Evolutionary conservation across 2,888 invertebrate species (phyloP), one percentile per base, ranked within the genome.

Genomic region (Pseudanteris insignis): DNA sequence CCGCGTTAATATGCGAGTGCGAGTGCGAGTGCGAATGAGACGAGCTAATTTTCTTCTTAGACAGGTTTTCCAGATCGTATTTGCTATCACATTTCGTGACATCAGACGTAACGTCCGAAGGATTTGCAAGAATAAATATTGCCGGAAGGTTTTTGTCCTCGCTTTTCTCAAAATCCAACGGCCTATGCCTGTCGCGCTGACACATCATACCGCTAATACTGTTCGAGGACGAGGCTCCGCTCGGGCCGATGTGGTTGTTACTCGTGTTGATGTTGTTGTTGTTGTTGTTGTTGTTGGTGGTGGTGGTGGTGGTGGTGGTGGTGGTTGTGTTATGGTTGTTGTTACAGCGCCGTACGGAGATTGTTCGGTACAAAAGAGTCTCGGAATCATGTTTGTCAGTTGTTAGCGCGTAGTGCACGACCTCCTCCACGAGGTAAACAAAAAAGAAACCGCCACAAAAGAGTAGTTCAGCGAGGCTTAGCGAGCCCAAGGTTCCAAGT

Each of bases 391-490:
- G 71, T 41, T 73, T 74, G 8, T 81, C 80, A 26, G 73, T 73
- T 57, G 84, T 83, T 24, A 86, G 70, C 2, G 82, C 81, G 3
- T 82, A 77, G 71, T 86, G 86, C 1, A 86, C 86, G 7, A 85
- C 68, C 70, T 87, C 86, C 70, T 87, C 87, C 30, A 87, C 83
- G 6, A 86, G 74, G 69, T 87, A 87, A 1, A 87, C 86, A 60
- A 86, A 82, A 75, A 87, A 86, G 72, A 87, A 87, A 1, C 87
- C 87, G 1, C 81, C 71, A 72, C 87, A 86, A 71, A 87, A 85
- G 9, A 86, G 81, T 10, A 87, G 72, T 65, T 87, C 61, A 0
- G 61, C 74, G 4, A 85, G 81, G 7, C 86, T 79, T 10, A 82
- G 78, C 11, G 81, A 76, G 1, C 82, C 82, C 1, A 83, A 67